Evolutionary conservation across 2,888 invertebrate genomes (phyloP).

Genomic region (Drosophila sordidula): DNA sequence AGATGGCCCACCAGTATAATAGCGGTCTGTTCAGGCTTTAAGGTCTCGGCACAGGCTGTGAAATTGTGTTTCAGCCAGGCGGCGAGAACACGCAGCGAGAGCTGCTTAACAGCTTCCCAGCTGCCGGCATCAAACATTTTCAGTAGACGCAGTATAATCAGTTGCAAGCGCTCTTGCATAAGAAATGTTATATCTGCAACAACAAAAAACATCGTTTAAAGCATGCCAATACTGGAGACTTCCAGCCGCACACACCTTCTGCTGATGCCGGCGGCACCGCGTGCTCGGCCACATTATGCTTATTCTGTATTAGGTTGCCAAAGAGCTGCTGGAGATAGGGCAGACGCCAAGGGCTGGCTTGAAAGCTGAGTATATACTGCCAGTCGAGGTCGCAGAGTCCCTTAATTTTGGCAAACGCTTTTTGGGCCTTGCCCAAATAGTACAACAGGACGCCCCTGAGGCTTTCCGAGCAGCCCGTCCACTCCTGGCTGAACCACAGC

Average conservation of each 20-base stretch:
- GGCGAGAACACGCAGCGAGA: slow-evolving; percentile 77
- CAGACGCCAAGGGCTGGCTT: slow-evolving; percentile 71
- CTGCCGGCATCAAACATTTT: slow-evolving; percentile 81
- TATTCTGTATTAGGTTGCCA: slow-evolving; percentile 37
- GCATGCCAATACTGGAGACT: no score
- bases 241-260: slow-evolving; percentile 44
- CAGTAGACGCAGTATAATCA: slow-evolving; percentile 77
- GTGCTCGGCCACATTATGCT: slow-evolving; percentile 64
- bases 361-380: slow-evolving; percentile 71
- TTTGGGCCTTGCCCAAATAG: slow-evolving; percentile 58
- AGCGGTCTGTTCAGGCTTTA: slow-evolving; percentile 46
- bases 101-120: slow-evolving; percentile 79
- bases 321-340: slow-evolving; percentile 70
- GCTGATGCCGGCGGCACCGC: slow-evolving; percentile 53
- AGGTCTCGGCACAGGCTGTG: slow-evolving; percentile 20
- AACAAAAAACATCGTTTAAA: neutral
- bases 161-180: slow-evolving; percentile 71
- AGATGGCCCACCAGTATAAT: slow-evolving; percentile 75
- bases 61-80: slow-evolving; percentile 71
- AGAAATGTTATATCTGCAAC: slow-evolving; percentile 68
- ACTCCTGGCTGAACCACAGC: slow-evolving; percentile 80
- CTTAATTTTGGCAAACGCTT: slow-evolving; percentile 56
- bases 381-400: slow-evolving; percentile 72
- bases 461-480: slow-evolving; percentile 60
- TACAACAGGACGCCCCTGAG: slow-evolving; percentile 61